Percentiles rank a stretch among this genome's conserved stretches.
Evolutionary conservation across 1,140 invertebrate species (phyloP).

Genomic region (Laodelphax striatellus): DNA sequence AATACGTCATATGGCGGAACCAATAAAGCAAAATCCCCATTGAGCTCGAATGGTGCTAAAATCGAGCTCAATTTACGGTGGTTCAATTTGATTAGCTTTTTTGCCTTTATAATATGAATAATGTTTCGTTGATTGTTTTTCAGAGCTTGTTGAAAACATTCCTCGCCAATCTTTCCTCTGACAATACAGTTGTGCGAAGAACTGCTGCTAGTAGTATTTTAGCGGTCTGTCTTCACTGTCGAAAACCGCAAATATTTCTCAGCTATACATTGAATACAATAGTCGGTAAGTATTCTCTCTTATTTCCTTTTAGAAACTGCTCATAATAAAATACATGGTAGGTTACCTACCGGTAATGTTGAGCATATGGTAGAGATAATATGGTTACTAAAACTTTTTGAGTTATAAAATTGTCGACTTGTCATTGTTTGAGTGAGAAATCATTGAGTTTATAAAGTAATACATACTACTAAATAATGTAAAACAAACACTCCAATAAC

Average conservation of each 20-base stretch:
- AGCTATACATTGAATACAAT: conserved; percentile 42
- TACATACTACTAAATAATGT: conserved; percentile 17
- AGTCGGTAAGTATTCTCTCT: conserved; percentile 29
- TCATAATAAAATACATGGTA: too few relatives aligned
- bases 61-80: too few relatives aligned
- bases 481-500: neutral
- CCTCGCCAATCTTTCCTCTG: conserved; percentile 47
- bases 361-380: too few relatives aligned
- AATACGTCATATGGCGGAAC: too few relatives aligned
- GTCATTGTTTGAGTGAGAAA: neutral
- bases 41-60: too few relatives aligned
- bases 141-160: conserved; percentile 51
- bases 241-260: conserved; percentile 48
- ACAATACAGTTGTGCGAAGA: conserved; percentile 45
- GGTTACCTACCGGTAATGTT: neutral
- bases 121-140: conserved; percentile 14
- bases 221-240: conserved; percentile 46
- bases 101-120: too few relatives aligned
- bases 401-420: conserved; percentile 3
- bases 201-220: conserved; percentile 51
- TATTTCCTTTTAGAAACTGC: neutral
- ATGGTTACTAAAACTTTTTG: too few relatives aligned
- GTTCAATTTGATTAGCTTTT: too few relatives aligned
- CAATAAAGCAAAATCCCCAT: too few relatives aligned
- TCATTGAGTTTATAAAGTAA: conserved; percentile 16